Base-by-base conservation (phyloP, 2,113 vertebrate species). In the Shinisaurus crocodilurus region DNA sequence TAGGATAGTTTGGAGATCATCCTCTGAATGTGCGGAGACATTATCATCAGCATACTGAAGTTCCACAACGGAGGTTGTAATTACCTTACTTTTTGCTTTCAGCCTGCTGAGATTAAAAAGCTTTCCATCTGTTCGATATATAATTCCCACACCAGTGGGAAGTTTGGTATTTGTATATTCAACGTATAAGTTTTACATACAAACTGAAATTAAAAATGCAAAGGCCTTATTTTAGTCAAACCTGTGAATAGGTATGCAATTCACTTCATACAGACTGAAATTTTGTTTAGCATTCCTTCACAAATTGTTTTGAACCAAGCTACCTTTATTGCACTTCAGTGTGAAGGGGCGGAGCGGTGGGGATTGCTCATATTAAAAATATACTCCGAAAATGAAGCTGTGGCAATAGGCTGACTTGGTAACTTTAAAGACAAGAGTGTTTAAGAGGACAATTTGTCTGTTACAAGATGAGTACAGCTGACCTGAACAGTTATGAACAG, bases 81-180 rank as follows among this genome's bases (percentile, higher is more conserved):
- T n/a, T n/a, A n/a, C n/a, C n/a, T n/a, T n/a, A n/a, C n/a, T n/a
- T n/a, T n/a, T n/a, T n/a, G n/a, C n/a, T n/a, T n/a, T n/a, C n/a
- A n/a, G n/a, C n/a, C n/a, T n/a, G n/a, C n/a, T n/a, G n/a, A n/a
- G n/a, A n/a, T n/a, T n/a, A n/a, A n/a, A n/a, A n/a, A n/a, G n/a
- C n/a, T n/a, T n/a, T n/a, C n/a, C n/a, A n/a, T n/a, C n/a, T n/a
- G n/a, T n/a, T n/a, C n/a, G n/a, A n/a, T n/a, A n/a, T n/a, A n/a
- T n/a, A n/a, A n/a, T n/a, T n/a, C n/a, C n/a, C n/a, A n/a, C n/a
- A n/a, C n/a, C n/a, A n/a, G n/a, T n/a, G n/a, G n/a, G n/a, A n/a
- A n/a, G n/a, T n/a, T n/a, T n/a, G n/a, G n/a, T n/a, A n/a, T 50
- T 50, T 50, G 79, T 76, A 92, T 83, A 94, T 89, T 48, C 86